Base-by-base conservation (phyloP, 2,888 invertebrate species). In the Dynastes grantii region DNA sequence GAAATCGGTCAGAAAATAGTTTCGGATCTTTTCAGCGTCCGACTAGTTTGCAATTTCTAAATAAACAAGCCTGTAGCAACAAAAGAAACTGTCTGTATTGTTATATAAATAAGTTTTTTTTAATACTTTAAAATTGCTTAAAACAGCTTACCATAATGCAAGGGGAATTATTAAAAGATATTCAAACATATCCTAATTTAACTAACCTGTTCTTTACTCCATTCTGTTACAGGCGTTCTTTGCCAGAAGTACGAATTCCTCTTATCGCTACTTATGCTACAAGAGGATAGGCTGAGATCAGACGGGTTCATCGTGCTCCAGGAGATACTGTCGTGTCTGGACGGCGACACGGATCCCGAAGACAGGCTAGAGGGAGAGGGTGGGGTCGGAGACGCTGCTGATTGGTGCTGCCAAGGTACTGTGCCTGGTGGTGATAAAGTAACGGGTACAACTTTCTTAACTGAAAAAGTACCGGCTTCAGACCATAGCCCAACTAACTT, bases 201-300 rank as follows among this genome's bases (percentile, higher is more conserved):
- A 63, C 78, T 75, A 22, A 94, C 95, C 90, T 95, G 94, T 85
- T 94, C 94, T 87, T 94, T 94, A 83, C 92, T 93, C 95, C 95
- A 95, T 84, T 95, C 95, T 63, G 92, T 91, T 61, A 95, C 93
- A 13, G 93, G 92, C n/a, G 92, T 92, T 77, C 92, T 92, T 85
- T 94, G 93, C 92, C 92, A 93, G 83, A 93, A 92, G 84, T 93
- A 92, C 63, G 92, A 91, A 40, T 89, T 88, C 77, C 91, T 91
- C 85, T 93, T 93, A 81, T 92, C 91, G 85, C 92, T 92, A 80
- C 91, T 91, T 85, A 92, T 92, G 85, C 92, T 93, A 80, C 91
- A 91, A 78, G 91, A 91, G n/a, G 92, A 91, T n/a, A 92, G 89
- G 84, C 89, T 90, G 80, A 92, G 87, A 87, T 92, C 92, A 51